Percentiles rank a stretch among this genome's conserved stretches.
Conservation (phyloP, 2,888 invertebrate species). For the Augiades crinisus region DNA sequence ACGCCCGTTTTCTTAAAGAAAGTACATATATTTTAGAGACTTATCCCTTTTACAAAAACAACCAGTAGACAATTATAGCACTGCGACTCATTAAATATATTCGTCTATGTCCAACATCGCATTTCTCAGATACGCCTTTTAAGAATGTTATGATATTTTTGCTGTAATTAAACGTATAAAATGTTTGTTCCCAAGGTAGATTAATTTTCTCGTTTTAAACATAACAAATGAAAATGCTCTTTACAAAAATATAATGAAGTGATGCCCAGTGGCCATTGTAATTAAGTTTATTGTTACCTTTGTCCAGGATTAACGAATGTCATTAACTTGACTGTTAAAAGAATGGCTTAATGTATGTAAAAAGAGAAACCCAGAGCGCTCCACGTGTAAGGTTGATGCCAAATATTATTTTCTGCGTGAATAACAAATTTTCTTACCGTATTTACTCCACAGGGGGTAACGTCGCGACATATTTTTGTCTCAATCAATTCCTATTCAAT, state of each 20-base stretch:
- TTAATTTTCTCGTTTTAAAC: slow-evolving; percentile 5
- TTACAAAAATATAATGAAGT: slow-evolving; percentile 5
- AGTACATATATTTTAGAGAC: too few species aligned
- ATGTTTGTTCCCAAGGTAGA: neutral
- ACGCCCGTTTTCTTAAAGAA: too few species aligned
- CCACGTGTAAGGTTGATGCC: slow-evolving; percentile 16
- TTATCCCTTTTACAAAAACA: neutral
- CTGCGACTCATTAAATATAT: too few species aligned
- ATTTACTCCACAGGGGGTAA: slow-evolving; percentile 1
- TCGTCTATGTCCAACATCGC: neutral
- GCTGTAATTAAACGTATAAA: slow-evolving; percentile 6
- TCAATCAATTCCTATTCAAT: slow-evolving; percentile 6
- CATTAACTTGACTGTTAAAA: slow-evolving; percentile 13
- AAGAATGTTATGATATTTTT: slow-evolving; percentile 9
- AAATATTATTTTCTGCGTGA: slow-evolving; percentile 1
- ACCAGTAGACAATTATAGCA: too few species aligned
- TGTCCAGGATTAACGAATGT: slow-evolving; percentile 9
- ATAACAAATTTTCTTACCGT: slow-evolving; percentile 1
- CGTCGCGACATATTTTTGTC: slow-evolving; percentile 7
- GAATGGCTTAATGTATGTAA: neutral
- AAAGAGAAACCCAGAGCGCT: neutral
- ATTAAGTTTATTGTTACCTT: neutral
- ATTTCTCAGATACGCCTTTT: too few species aligned
- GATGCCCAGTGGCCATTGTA: neutral
- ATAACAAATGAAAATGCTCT: slow-evolving; percentile 8